Base-by-base conservation (phyloP, 2,113 vertebrate genomes). In the Sorex fumeus region DNA sequence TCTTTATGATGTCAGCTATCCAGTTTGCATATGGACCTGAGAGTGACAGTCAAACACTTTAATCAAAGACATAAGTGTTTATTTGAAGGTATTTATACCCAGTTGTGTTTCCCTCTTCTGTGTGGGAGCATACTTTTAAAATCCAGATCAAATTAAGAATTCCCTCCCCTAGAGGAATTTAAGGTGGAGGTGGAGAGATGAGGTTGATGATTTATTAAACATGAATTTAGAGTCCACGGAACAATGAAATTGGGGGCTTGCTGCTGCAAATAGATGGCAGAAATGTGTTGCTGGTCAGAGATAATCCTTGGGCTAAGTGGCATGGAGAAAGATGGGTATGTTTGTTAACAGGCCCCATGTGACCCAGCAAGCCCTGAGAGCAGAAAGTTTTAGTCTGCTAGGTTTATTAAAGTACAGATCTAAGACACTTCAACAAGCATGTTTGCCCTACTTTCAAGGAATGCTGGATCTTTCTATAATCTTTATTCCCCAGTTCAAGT, bases 231-330 rank as follows among this genome's bases (percentile, higher is more conserved):
- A 32, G 75, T 95, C 13, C 28, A 57, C 90, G 90, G 94, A 95
- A 94, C 91, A 82, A 83, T 79, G 10, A 32, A 87, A 12, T 91
- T 60, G 57, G 57, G 57, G 57, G 57, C 2, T 6, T 15, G 10
- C 36, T 69, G 76, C 83, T 91, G 93, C 91, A 92, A 94, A 80
- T 76, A 95, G 69, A 77, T 84, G 43, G 57, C 74, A 50, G 28
- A 47, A 2, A 4, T 80, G 6, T 3, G 40, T 1, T 82, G 12
- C 66, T 64, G 45, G 12, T 92, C 78, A 83, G 81, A 95, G 71
- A 91, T 82, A 79, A 36, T 89, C 66, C 93, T 93, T 87, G 72
- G 18, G 36, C 2, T 50, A 71, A 6, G n/a, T 45, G 87, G 81
- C n/a, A 27, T 43, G 30, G 71, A 57, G 77, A 90, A 74, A 82